These are phyloP conservation scores for Rhinogobius similis DNA, from an alignment of 2,113 vertebrate species.

Conservation along the genomic window DNA sequence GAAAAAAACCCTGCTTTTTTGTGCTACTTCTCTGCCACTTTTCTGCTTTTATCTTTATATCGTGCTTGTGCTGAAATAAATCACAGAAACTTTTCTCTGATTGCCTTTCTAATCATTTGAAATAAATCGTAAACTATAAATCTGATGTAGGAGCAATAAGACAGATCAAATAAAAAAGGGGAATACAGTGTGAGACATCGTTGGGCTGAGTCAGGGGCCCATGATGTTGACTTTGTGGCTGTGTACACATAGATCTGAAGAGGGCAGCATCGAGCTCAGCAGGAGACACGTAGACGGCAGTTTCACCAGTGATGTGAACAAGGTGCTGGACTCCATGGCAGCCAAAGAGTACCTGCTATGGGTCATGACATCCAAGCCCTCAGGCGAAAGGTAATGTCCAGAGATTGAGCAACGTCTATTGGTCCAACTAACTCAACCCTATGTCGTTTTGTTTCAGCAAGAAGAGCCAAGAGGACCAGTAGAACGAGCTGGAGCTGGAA, in stretches of 20 bases:
- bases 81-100: slow-evolving; percentile 66
- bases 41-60: slow-evolving; percentile 33
- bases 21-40: slow-evolving; percentile 14
- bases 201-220: slow-evolving; percentile 14
- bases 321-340: slow-evolving; percentile 91
- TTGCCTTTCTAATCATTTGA: slow-evolving; percentile 18
- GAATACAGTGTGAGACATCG: neutral
- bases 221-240: slow-evolving; percentile 52
- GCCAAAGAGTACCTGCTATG: slow-evolving; percentile 94
- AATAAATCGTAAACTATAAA: neutral
- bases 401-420: neutral
- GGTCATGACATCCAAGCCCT: slow-evolving; percentile 90
- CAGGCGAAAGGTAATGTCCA: slow-evolving; percentile 66
- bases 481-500: slow-evolving; percentile 63
- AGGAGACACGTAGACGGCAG: slow-evolving; percentile 93
- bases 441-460: slow-evolving; percentile 68
- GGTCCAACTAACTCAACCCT: neutral
- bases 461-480: slow-evolving; percentile 75
- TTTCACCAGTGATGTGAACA: slow-evolving; percentile 95
- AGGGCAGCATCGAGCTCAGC: slow-evolving; percentile 68
- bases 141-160: neutral
- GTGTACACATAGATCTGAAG: slow-evolving; percentile 79
- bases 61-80: slow-evolving; percentile 78
- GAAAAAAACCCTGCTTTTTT: slow-evolving; percentile 39
- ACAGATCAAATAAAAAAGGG: neutral